phyloP scores from a whole-genome alignment of 1,140 invertebrate species.

The Drosophila pandora region DNA sequence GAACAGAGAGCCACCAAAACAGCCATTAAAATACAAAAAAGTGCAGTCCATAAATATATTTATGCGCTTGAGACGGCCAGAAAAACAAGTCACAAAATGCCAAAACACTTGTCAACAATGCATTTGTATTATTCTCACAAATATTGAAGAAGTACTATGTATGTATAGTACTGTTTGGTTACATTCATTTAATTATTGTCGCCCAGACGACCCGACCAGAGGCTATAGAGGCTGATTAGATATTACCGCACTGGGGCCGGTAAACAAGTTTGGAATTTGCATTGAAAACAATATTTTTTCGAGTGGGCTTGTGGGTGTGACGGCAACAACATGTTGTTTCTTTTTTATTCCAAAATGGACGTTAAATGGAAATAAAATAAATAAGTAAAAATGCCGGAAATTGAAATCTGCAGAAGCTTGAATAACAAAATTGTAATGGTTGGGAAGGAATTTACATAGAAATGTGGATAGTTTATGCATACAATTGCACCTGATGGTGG shows the following conservation, averaged over 20 bases:
- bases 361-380: slow-evolving; percentile 6
- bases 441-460: background rate
- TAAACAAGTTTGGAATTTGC: slow-evolving; percentile 58
- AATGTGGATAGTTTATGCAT: slow-evolving; percentile 23
- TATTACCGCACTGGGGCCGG: slow-evolving; percentile 47
- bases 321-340: slow-evolving; percentile 17
- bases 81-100: slow-evolving; percentile 24
- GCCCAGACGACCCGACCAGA: slow-evolving; percentile 15
- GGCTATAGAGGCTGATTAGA: slow-evolving; percentile 47
- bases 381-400: slow-evolving; percentile 32
- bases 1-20: slow-evolving; percentile 16
- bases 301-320: slow-evolving; percentile 20
- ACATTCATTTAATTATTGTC: slow-evolving; percentile 58
- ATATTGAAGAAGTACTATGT: too few species aligned
- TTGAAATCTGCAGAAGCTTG: slow-evolving; percentile 1
- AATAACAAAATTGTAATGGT: slow-evolving; percentile 4
- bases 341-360: slow-evolving; percentile 35
- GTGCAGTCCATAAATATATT: slow-evolving; percentile 48
- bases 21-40: too few species aligned
- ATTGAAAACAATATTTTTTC: slow-evolving; percentile 39
- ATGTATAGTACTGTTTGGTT: background rate
- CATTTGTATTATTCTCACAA: slow-evolving; percentile 24
- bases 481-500: slow-evolving; percentile 43
- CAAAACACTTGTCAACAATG: slow-evolving; percentile 67
- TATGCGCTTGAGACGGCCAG: slow-evolving; percentile 45